Evolutionary conservation across 2,797 vertebrate species (phyloP).

Genomic region (Capromys pilorides): DNA sequence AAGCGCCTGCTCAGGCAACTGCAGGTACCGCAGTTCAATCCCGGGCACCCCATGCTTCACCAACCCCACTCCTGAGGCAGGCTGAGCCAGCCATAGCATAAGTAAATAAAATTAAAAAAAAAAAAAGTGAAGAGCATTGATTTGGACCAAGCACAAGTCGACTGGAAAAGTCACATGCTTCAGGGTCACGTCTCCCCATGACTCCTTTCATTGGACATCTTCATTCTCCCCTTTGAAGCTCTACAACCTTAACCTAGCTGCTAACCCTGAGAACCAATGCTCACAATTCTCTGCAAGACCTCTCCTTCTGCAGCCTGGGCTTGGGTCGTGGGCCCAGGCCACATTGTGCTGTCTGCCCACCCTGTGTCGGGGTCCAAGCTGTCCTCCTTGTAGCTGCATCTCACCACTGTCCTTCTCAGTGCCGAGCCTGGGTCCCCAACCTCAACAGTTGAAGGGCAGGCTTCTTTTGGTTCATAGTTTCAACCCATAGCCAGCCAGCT

Average conservation of each 20-base stretch:
- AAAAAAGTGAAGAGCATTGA: neutral
- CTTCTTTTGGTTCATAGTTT: neutral
- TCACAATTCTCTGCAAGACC: neutral
- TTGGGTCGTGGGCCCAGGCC: neutral
- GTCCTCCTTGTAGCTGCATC: no score
- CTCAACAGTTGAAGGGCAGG: neutral
- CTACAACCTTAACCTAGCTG: neutral
- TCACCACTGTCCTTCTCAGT: neutral
- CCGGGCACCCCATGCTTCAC: no score
- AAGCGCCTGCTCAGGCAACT: no score
- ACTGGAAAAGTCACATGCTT: neutral
- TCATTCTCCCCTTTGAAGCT: neutral
- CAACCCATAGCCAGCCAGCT: neutral
- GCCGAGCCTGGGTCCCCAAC: neutral
- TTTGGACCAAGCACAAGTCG: neutral
- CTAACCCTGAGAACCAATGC: neutral
- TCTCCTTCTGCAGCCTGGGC: no score
- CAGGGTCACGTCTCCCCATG: neutral
- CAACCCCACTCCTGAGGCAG: no score
- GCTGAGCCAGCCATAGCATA: no score
- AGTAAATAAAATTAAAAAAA: no score
- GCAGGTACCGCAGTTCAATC: no score
- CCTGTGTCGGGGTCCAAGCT: neutral
- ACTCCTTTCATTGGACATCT: neutral
- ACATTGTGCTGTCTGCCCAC: rapidly evolving